Conservation (phyloP, 2,113 vertebrate genomes). For the Promerops cafer region DNA sequence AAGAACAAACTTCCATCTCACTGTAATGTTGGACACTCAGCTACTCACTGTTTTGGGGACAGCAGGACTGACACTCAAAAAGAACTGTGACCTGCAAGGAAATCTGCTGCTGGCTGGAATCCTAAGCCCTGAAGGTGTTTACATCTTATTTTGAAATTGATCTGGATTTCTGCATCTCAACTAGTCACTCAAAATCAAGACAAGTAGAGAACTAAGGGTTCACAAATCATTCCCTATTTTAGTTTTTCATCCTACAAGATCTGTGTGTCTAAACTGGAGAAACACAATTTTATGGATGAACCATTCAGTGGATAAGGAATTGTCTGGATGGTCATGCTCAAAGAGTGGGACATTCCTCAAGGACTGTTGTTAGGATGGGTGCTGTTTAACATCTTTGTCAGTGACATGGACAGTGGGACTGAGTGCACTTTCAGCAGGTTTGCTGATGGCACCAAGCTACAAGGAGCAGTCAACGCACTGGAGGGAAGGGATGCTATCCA, state of each 20-base stretch:
- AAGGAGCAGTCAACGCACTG: background rate
- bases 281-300: background rate
- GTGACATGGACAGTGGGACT: background rate
- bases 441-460: background rate
- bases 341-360: background rate
- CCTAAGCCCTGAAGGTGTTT: background rate
- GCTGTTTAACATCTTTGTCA: background rate
- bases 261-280: background rate
- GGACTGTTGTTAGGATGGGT: fast-evolving
- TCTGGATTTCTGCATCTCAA: background rate
- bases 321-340: background rate
- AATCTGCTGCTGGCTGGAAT: background rate
- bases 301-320: background rate
- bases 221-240: background rate
- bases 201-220: background rate
- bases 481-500: background rate
- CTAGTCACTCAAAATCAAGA: background rate
- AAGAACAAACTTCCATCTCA: background rate
- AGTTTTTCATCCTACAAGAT: background rate
- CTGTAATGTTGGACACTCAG: background rate
- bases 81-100: background rate
- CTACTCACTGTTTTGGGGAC: background rate
- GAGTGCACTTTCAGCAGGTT: background rate
- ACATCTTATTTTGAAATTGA: background rate
- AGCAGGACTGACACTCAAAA: background rate